These are phyloP conservation scores for Holothuria scabra DNA, from an alignment of 53 echinoderm and acorn worm species.

Conservation along the genomic window DNA sequence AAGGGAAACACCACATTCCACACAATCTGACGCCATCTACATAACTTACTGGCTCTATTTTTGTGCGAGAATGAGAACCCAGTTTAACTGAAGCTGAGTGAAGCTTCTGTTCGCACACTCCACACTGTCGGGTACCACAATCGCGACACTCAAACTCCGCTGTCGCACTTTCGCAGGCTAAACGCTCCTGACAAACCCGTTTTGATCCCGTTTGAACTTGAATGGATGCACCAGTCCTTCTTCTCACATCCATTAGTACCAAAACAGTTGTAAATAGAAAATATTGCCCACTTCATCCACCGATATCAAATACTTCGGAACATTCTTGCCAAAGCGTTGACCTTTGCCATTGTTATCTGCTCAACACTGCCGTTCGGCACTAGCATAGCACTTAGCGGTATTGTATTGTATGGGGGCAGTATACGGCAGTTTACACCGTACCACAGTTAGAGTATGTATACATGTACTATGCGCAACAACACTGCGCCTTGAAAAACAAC, in stretches of 20 bases:
- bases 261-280: not conserved
- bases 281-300: too few species aligned
- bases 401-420: too few species aligned
- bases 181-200: conserved; percentile 88
- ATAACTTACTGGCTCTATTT: conserved; percentile 71
- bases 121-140: conserved; percentile 87
- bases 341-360: too few species aligned
- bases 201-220: conserved; percentile 76
- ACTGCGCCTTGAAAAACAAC: too few species aligned
- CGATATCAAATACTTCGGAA: too few species aligned
- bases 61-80: conserved; percentile 67
- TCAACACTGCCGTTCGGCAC: too few species aligned
- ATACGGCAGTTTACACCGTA: too few species aligned
- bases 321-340: too few species aligned
- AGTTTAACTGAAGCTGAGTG: conserved; percentile 73
- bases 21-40: conserved; percentile 63
- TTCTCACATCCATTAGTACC: conserved; percentile 45
- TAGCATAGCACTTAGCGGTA: too few species aligned
- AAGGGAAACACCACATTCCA: conserved; percentile 88
- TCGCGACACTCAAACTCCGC: conserved; percentile 83
- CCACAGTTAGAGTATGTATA: too few species aligned
- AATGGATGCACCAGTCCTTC: conserved; percentile 31
- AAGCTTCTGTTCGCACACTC: conserved; percentile 71
- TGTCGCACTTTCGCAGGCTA: conserved; percentile 76
- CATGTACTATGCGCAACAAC: too few species aligned